Conservation (phyloP, 2,888 invertebrate genomes). For the Leptopilina myrica region DNA sequence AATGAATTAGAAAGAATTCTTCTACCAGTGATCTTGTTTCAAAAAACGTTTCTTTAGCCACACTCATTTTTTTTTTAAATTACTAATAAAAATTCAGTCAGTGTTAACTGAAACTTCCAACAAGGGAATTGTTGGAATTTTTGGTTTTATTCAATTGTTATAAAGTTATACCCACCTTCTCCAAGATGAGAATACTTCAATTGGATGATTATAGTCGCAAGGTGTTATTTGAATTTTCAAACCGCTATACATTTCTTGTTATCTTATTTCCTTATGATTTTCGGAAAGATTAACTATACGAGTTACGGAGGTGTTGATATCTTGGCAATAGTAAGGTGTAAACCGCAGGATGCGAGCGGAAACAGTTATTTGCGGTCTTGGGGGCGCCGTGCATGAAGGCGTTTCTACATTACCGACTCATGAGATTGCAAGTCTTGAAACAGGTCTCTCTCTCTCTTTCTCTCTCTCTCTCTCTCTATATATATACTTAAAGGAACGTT, state of each 20-base stretch:
- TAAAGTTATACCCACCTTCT: too few relatives aligned
- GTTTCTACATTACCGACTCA: conserved; percentile 38
- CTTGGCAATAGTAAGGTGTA: conserved; percentile 65
- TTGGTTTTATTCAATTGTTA: too few relatives aligned
- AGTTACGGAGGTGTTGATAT: conserved; percentile 65
- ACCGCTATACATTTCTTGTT: not conserved
- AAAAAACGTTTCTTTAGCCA: too few relatives aligned
- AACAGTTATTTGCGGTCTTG: conserved; percentile 73
- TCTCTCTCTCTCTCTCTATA: not conserved
- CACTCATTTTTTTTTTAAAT: too few relatives aligned
- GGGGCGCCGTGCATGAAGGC: conserved; percentile 27
- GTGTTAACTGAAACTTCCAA: too few relatives aligned
- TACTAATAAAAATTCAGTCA: too few relatives aligned
- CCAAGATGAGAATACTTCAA: too few relatives aligned
- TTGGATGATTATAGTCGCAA: too few relatives aligned
- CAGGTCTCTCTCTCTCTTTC: not conserved
- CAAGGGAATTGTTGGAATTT: too few relatives aligned
- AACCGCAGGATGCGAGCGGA: conserved; percentile 71
- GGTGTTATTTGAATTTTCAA: not conserved
- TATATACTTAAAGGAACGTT: not conserved
- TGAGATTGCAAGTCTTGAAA: conserved; percentile 19
- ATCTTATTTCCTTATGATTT: conserved; percentile 13
- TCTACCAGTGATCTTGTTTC: too few relatives aligned
- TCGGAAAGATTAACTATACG: conserved; percentile 17
- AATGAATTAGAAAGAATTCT: too few relatives aligned